Base-by-base conservation (phyloP, 2,113 vertebrate species). In the Scortum barcoo region DNA sequence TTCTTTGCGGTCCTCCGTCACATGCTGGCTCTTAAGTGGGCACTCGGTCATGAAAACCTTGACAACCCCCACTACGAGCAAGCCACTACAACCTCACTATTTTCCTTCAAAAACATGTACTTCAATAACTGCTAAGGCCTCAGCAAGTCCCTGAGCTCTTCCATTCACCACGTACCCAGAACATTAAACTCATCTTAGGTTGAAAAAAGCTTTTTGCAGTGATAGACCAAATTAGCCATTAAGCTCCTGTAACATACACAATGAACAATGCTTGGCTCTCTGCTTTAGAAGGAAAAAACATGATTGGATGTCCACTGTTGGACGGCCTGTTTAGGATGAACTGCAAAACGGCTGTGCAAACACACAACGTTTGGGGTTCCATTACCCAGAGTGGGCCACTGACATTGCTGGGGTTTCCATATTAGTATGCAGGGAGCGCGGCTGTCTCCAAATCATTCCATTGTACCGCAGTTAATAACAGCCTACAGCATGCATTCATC, bases 351-450 rank as follows among this genome's bases (percentile, higher is more conserved):
- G 36, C 0, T 46, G 30, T 16, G 12, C 33, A 17, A 14, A 17
- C 50, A 26, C 57, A 58, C 50, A 60, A 3, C 53, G 66, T 76
- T 58, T 54, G 22, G 20, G 44, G 72, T 72, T 67, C 53, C 38
- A 38, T 54, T 68, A 53, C 42, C 38, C 10, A 20, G 40, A 68
- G 38, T 53, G 68, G 72, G 61, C 66, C 72, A 53, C 44, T 16
- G 33, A 50, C 42, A 26, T n/a, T 1, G 14, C 28, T 57, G 33
- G 4, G 30, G 48, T 51, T 28, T 50, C 54, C 7, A 5, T 36
- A 46, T 33, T 28, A 42, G 66, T 60, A 53, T 73, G 42, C 26
- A 19, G 33, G n/a, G 36, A 71, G 48, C 0, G 2, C 3, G 19
- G 63, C 1, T 17, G 48, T 62, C n/a, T 69, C 69, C 46, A 63